Percentiles rank a stretch among this genome's conserved stretches.
Conservation (phyloP, 2,888 invertebrate species). For the Chrysotoxum bicinctum region DNA sequence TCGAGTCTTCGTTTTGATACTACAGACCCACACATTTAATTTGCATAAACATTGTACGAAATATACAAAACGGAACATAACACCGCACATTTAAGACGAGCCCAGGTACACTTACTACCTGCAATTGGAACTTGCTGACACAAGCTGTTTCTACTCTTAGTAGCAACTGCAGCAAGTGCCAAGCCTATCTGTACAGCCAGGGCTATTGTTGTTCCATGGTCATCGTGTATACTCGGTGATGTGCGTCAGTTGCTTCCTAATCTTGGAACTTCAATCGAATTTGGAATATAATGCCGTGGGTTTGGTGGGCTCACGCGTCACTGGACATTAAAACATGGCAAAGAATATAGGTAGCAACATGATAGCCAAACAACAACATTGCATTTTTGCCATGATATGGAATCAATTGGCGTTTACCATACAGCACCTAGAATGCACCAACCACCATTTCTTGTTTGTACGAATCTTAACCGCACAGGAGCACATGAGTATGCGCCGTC, state of each 20-base stretch:
- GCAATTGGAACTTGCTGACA: constrained; percentile 52
- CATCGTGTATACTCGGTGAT: constrained; percentile 40
- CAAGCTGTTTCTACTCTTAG: constrained; percentile 14
- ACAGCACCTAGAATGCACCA: not conserved
- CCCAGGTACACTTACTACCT: constrained; percentile 6
- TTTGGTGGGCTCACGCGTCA: constrained; percentile 54
- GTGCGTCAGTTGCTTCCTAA: constrained; percentile 68
- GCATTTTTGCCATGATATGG: constrained; percentile 45
- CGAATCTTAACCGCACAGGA: not conserved
- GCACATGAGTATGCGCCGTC: not conserved
- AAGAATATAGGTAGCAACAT: constrained; percentile 26
- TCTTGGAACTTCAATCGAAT: constrained; percentile 70
- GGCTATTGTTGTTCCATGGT: constrained; percentile 53
- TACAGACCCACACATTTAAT: constrained; percentile 70
- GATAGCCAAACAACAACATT: constrained; percentile 45
- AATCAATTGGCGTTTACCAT: constrained; percentile 42
- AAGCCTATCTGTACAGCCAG: constrained; percentile 4
- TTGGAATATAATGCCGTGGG: constrained; percentile 56
- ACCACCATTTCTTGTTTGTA: not conserved
- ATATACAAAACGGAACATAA: constrained; percentile 68
- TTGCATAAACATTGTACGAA: constrained; percentile 71
- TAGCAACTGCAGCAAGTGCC: constrained; percentile 23
- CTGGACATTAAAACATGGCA: constrained; percentile 43
- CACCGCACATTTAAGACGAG: constrained; percentile 33
- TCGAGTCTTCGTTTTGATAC: constrained; percentile 36